These are phyloP conservation scores for Perizoma flavofasciatum DNA, from an alignment of 2,888 invertebrate genomes.

Conservation along the genomic window DNA sequence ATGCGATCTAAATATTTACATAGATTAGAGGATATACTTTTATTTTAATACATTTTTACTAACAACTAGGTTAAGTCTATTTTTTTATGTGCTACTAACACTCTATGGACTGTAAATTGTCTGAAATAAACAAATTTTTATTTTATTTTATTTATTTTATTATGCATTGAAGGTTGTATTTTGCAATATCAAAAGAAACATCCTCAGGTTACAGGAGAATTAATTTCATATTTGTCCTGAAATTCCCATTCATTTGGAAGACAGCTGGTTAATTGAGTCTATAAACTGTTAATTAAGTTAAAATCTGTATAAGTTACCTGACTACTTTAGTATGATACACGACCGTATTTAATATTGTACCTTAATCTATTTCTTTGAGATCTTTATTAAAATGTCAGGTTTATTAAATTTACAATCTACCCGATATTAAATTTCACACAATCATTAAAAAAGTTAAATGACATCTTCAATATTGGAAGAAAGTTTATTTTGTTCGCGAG, in stretches of 20 bases:
- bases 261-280: constrained; percentile 24
- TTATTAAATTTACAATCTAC: constrained; percentile 3
- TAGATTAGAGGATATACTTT: too few relatives aligned
- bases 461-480: constrained; percentile 12
- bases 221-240: too few relatives aligned
- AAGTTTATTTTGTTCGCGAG: constrained; percentile 2
- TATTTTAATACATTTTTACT: too few relatives aligned
- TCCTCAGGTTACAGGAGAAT: too few relatives aligned
- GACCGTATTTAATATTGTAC: constrained; percentile 16
- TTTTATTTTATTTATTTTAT: too few relatives aligned
- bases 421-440: constrained; percentile 8
- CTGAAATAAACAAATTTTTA: too few relatives aligned
- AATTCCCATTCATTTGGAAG: constrained; percentile 5
- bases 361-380: constrained; percentile 12
- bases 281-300: constrained; percentile 29
- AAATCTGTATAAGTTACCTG: constrained; percentile 20
- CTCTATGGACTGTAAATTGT: too few relatives aligned
- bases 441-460: constrained; percentile 7
- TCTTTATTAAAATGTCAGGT: constrained; percentile 6
- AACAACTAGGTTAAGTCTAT: too few relatives aligned
- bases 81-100: too few relatives aligned
- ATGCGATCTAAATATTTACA: too few relatives aligned
- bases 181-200: too few relatives aligned
- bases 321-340: constrained; percentile 24
- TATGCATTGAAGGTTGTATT: too few relatives aligned